A percentile compares a stretch with the other conserved stretches of the same genome.
Conservation (phyloP, 2,888 invertebrate genomes). For the Folsomia manolachei region DNA sequence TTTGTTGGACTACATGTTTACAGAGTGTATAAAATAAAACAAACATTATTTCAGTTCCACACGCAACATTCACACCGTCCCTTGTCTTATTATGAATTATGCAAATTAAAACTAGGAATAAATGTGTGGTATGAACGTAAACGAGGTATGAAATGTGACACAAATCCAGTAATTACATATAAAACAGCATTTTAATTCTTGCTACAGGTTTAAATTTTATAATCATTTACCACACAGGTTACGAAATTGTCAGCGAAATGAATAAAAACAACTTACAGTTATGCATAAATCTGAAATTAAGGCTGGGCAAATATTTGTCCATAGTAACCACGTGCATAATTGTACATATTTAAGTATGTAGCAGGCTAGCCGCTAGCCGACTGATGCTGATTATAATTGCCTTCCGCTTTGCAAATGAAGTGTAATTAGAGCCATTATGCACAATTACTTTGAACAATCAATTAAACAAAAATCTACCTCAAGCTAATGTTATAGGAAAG, state of each 20-base stretch:
- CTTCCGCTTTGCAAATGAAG: background rate
- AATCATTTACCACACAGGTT: background rate
- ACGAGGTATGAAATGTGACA: background rate
- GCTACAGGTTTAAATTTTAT: background rate
- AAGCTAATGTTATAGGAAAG: background rate
- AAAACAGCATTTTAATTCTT: background rate
- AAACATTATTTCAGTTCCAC: background rate
- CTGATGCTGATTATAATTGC: background rate
- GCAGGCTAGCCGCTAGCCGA: no score
- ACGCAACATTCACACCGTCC: no score
- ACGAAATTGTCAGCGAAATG: background rate
- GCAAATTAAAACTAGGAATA: background rate
- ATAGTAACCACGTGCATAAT: no score
- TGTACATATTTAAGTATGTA: background rate
- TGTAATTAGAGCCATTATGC: background rate
- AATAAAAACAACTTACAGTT: background rate
- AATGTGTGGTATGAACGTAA: no score
- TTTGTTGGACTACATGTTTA: background rate
- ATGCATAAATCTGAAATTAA: background rate
- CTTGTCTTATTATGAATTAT: background rate
- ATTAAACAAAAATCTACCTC: background rate
- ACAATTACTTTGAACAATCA: background rate
- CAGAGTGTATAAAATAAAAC: background rate
- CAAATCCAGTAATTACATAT: background rate
- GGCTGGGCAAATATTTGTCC: no score